A percentile compares a stretch with the other conserved stretches of the same genome.
Conservation (phyloP, 2,113 vertebrate genomes). For the Speoplatyrhinus poulsoni region DNA sequence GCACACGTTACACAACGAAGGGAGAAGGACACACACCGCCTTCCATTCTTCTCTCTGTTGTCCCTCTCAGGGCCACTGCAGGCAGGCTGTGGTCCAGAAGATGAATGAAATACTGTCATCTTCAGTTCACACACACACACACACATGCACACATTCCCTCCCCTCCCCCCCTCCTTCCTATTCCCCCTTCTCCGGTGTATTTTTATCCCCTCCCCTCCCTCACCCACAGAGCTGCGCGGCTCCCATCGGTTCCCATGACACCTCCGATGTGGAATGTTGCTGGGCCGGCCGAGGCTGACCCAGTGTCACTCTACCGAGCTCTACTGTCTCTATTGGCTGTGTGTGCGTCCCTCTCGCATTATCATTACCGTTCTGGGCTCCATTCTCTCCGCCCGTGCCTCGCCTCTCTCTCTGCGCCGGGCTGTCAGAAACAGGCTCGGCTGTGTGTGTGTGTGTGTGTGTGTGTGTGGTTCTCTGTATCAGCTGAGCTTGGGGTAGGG, state of each 20-base stretch:
- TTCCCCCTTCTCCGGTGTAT: slow-evolving; percentile 52
- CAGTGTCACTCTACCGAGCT: slow-evolving; percentile 37
- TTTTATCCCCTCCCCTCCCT: slow-evolving; percentile 61
- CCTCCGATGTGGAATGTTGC: slow-evolving; percentile 50
- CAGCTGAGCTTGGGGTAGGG: background rate
- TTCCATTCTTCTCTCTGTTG: slow-evolving; percentile 32
- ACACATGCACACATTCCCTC: slow-evolving; percentile 1
- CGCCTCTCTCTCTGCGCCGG: background rate
- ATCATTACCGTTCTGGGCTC: background rate
- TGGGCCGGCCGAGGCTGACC: slow-evolving; percentile 44
- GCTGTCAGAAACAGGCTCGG: background rate
- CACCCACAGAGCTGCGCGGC: slow-evolving; percentile 45
- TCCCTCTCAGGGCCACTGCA: slow-evolving; percentile 52
- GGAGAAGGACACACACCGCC: slow-evolving; percentile 23
- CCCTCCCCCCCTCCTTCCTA: slow-evolving; percentile 32
- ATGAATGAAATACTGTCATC: slow-evolving; percentile 59
- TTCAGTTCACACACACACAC: slow-evolving; percentile 15
- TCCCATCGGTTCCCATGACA: slow-evolving; percentile 64
- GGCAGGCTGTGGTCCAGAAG: slow-evolving; percentile 38
- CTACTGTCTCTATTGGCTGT: slow-evolving; percentile 10
- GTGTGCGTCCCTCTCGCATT: slow-evolving; percentile 17
- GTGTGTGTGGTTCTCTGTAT: background rate
- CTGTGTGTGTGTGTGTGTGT: background rate
- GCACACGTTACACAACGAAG: slow-evolving; percentile 5
- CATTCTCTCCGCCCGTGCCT: background rate